Base-by-base conservation (phyloP, 2,113 vertebrate genomes). In the Istiophorus platypterus region DNA sequence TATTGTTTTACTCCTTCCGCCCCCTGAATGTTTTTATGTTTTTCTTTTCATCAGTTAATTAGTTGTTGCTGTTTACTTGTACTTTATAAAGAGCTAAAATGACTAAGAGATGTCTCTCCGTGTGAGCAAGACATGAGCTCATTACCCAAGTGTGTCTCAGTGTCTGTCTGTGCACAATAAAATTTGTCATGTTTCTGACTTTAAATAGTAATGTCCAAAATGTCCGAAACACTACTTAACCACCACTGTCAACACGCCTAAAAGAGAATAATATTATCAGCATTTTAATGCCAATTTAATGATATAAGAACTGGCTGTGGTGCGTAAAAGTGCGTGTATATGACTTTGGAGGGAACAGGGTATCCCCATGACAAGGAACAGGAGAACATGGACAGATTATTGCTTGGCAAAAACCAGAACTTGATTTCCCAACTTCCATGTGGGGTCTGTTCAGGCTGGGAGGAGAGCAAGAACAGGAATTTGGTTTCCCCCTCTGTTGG, bases 361-460 rank as follows among this genome's bases (percentile, higher is more conserved):
- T 83, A 68, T 80, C 72, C 81, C 81, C 20, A 5, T 69, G 72
- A 84, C 72, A 84, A 70, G 71, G 68, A 89, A 80, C 80, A 62
- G 26, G 73, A 73, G 84, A 85, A 82, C 75, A 76, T 64, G 75
- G 81, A 81, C 47, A 71, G 61, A 74, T 86, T 88, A 84, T 79
- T 85, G 71, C 84, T 92, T 94, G 92, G 89, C 89, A 92, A 91
- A 93, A 69, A 73, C 64, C 82, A 76, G 64, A 57, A 39, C 51
- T 78, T 86, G 85, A 93, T 94, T 94, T 95, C 91, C 88, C 90
- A 93, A 94, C 90, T 89, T 93, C 92, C 88, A 93, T 92, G 90
- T 94, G 89, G 89, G 90, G 91, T 92, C 94, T 73, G 76, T 82
- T 92, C 57, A 90, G 89, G 89, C 85, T 63, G 75, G 62, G 82